Conservation (phyloP, 2,113 vertebrate genomes). For the Sclerurus mexicanus region DNA sequence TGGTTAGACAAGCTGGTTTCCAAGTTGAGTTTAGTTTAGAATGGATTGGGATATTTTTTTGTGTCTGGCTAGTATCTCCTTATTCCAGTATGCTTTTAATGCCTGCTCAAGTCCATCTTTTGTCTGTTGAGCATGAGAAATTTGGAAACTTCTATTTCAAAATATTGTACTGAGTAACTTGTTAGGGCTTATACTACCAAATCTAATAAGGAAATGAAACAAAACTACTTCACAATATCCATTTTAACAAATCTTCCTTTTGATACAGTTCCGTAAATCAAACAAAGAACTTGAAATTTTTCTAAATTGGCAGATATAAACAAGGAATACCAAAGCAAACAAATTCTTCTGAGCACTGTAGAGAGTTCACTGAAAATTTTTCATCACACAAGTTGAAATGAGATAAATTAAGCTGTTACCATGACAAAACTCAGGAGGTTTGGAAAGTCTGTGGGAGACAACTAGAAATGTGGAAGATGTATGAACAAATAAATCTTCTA, state of each 20-base stretch:
- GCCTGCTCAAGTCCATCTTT: not conserved
- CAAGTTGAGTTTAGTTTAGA: not conserved
- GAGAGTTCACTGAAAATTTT: slow-evolving; percentile 27
- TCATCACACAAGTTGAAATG: slow-evolving; percentile 41
- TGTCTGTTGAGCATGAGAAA: not conserved
- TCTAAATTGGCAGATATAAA: not conserved
- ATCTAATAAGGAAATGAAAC: not conserved
- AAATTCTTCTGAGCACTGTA: not conserved
- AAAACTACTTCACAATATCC: not conserved
- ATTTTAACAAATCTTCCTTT: not conserved
- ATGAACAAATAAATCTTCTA: slow-evolving; percentile 43
- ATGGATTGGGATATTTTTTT: not conserved
- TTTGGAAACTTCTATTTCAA: not conserved
- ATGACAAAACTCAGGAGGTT: slow-evolving; percentile 28
- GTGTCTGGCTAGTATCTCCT: not conserved
- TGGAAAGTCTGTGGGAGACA: slow-evolving; percentile 24
- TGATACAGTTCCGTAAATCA: not conserved
- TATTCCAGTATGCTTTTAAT: not conserved
- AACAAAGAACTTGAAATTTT: not conserved
- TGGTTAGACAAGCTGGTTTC: not conserved
- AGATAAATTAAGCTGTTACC: slow-evolving; percentile 64
- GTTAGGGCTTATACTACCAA: not conserved
- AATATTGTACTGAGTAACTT: not conserved
- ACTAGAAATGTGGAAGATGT: slow-evolving; percentile 36
- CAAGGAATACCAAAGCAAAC: not conserved